A percentile compares a stretch with the other conserved stretches of the same genome.
Evolutionary conservation across 2,797 vertebrate genomes (phyloP).

Genomic region (Avahi laniger): DNA sequence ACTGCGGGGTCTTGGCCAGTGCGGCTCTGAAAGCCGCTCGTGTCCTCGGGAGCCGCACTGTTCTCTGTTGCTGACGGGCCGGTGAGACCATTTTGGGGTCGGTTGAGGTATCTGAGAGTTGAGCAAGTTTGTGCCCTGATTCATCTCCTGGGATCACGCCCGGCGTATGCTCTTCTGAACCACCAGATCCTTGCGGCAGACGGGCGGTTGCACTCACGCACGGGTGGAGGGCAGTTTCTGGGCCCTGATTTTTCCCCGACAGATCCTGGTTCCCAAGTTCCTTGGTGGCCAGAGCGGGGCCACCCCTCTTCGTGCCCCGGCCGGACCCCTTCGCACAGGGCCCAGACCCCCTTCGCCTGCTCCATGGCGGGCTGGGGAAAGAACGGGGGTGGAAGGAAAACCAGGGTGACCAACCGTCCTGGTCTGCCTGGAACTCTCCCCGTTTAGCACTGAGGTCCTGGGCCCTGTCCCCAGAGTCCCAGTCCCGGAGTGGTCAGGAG

Average conservation of each 20-base stretch:
- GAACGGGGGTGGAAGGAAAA: not conserved
- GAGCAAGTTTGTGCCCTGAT: not conserved
- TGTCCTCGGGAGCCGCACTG: conserved; percentile 44
- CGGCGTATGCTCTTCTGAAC: accelerated
- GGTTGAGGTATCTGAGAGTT: conserved; percentile 26
- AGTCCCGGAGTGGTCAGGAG: not conserved
- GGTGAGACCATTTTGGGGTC: conserved; percentile 21
- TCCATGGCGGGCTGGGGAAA: accelerated
- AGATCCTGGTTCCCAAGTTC: not conserved
- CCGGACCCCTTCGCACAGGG: not conserved
- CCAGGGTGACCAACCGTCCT: accelerated
- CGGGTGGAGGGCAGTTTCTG: not conserved
- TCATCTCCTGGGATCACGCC: not conserved
- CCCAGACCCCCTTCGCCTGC: not conserved
- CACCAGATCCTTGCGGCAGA: accelerated
- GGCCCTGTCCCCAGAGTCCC: too few species aligned
- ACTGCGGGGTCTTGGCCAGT: not conserved
- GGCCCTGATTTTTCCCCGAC: not conserved
- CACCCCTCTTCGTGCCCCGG: not conserved
- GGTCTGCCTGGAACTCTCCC: too few species aligned
- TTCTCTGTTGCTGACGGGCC: conserved; percentile 24
- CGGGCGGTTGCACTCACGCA: accelerated
- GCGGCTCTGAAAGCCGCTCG: conserved; percentile 53
- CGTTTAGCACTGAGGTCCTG: not conserved
- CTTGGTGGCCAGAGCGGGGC: not conserved